These are phyloP conservation scores for Rhea americana DNA, from an alignment of 2,113 vertebrate genomes.

Conservation along the genomic window DNA sequence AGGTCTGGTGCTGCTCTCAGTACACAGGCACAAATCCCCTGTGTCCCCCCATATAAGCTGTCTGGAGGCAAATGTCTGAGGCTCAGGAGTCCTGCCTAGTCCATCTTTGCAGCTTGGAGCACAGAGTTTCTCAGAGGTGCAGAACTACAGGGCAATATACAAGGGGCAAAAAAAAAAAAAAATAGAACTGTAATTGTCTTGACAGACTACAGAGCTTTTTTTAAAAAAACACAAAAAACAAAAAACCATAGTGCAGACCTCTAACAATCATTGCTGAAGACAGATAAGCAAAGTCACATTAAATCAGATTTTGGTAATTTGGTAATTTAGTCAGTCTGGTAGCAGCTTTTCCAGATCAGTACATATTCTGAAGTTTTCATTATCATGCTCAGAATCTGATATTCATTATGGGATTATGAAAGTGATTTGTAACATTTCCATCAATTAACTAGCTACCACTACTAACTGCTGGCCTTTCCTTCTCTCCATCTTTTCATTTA, in stretches of 20 bases:
- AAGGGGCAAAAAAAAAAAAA: background rate
- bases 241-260: background rate
- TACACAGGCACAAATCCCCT: background rate
- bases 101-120: background rate
- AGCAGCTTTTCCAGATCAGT: background rate
- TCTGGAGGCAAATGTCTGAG: background rate
- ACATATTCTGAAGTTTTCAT: background rate
- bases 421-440: background rate
- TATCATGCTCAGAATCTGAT: background rate
- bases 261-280: background rate
- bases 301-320: background rate
- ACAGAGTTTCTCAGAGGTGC: background rate
- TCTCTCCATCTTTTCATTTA: background rate
- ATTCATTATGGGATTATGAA: background rate
- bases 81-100: background rate
- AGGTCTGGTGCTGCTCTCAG: no score
- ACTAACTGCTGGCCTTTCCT: background rate
- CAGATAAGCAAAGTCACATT: background rate
- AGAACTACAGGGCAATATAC: background rate
- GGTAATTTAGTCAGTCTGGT: background rate
- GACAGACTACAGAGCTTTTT: no score
- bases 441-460: background rate
- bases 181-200: background rate
- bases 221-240: no score
- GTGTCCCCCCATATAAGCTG: background rate